phyloP scores from a whole-genome alignment of 2,113 vertebrate genomes.

The Toxotes chatareus region DNA sequence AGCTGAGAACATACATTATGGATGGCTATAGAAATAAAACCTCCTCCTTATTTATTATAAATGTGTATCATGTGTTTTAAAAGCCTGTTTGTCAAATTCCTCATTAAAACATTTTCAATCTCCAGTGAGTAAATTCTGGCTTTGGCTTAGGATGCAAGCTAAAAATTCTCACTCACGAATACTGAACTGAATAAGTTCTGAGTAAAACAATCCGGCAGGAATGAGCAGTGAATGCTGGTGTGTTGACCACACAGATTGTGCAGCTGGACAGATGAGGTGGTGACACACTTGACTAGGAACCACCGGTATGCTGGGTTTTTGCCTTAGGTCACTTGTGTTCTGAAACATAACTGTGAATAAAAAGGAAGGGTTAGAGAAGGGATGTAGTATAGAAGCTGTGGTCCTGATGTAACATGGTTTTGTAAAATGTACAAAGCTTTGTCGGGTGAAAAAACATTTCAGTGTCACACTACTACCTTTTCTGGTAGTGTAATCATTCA shows the following conservation, averaged over 20 bases:
- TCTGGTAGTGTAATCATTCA: neutral
- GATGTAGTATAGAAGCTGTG: neutral
- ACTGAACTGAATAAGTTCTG: neutral
- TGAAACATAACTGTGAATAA: neutral
- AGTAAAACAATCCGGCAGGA: neutral
- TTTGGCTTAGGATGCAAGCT: neutral
- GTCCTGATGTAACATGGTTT: constrained; percentile 5
- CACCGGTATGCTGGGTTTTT: neutral
- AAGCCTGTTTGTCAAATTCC: neutral
- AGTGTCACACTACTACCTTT: constrained; percentile 1
- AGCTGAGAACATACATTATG: too few species aligned
- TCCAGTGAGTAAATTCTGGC: neutral
- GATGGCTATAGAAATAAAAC: too few species aligned
- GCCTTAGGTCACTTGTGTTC: neutral
- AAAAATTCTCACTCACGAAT: neutral
- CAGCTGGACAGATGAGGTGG: neutral
- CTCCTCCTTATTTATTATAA: too few species aligned
- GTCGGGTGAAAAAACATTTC: constrained; percentile 20
- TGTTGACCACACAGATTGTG: neutral
- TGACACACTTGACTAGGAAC: neutral
- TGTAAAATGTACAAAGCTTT: constrained; percentile 18
- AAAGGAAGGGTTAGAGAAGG: neutral
- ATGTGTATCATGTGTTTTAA: too few species aligned
- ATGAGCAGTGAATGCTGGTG: neutral
- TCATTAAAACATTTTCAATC: neutral